A percentile compares a stretch with the other conserved stretches of the same genome.
Conservation (phyloP, 2,797 vertebrate genomes). For the Cephalopachus bancanus region DNA sequence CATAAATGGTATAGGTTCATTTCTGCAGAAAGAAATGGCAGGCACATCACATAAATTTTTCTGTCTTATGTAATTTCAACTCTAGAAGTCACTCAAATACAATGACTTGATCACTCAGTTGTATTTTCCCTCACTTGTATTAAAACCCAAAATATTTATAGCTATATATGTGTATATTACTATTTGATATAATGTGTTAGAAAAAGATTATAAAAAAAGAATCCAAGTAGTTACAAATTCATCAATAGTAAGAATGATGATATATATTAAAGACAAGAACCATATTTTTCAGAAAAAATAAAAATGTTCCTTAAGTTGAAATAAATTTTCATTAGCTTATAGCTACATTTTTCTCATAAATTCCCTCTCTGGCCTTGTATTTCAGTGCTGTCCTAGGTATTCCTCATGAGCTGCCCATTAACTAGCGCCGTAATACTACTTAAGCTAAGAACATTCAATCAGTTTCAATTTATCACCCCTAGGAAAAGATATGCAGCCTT, state of each 20-base stretch:
- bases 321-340: background rate
- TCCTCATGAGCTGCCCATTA: background rate
- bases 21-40: background rate
- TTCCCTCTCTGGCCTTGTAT: background rate
- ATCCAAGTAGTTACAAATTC: background rate
- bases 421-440: background rate
- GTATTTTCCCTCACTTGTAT: background rate
- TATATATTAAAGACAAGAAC: background rate
- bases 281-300: background rate
- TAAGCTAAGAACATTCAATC: background rate
- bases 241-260: background rate
- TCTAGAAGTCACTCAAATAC: background rate
- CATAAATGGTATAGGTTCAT: background rate
- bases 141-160: background rate
- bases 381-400: background rate
- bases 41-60: background rate
- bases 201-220: slow-evolving; percentile 5
- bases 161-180: background rate
- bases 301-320: background rate
- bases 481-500: background rate
- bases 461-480: background rate
- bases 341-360: background rate
- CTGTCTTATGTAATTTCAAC: slow-evolving; percentile 37
- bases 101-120: background rate
- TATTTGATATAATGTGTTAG: background rate